phyloP scores from a whole-genome alignment of 1,140 invertebrate species.

The Drosophila melanogaster region Release_6_plus_ISO1_MT NT_033777.3:31003001-31003500 shows the following conservation, averaged over 20 bases:
- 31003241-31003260: constrained; percentile 76
- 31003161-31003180: not conserved
- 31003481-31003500: constrained; percentile 13
- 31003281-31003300: constrained; percentile 55
- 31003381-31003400: not conserved
- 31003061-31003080: constrained; percentile 17
- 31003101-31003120: constrained; percentile 39
- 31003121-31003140: constrained; percentile 65
- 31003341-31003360: constrained; percentile 11
- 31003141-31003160: constrained; percentile 36
- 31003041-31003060: constrained; percentile 10
- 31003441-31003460: constrained; percentile 32
- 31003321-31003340: constrained; percentile 30
- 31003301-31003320: constrained; percentile 14
- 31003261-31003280: constrained; percentile 70
- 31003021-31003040: not conserved
- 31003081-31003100: constrained; percentile 8
- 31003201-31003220: not conserved
- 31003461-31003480: constrained; percentile 6
- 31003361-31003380: constrained; percentile 40
- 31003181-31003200: constrained; percentile 1
- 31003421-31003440: constrained; percentile 47
- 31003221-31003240: constrained; percentile 75
- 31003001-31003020: constrained; percentile 8
- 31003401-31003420: constrained; percentile 45